Conservation (phyloP, 2,797 vertebrate species). For the Arrhamphus sclerolepis region DNA sequence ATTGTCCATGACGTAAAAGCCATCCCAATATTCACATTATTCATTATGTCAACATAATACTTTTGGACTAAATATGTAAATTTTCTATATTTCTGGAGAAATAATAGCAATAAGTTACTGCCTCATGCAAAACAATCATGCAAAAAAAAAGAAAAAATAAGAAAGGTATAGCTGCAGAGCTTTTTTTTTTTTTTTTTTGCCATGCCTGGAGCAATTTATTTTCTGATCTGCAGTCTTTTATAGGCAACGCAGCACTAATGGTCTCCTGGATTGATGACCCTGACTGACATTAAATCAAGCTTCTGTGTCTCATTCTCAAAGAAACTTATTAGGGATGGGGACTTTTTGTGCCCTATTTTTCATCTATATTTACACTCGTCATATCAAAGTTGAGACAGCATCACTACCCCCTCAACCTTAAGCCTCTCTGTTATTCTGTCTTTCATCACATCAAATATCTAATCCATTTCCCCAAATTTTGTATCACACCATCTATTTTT, state of each 20-base stretch:
- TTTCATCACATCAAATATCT: constrained; percentile 42
- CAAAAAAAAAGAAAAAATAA: constrained; percentile 22
- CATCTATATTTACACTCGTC: constrained; percentile 4
- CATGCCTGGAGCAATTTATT: constrained; percentile 22
- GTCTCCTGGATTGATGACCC: constrained; percentile 24
- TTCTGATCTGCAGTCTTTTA: constrained; percentile 14
- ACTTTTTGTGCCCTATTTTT: constrained; percentile 18
- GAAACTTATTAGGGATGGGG: constrained; percentile 31
- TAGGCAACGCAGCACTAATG: background rate
- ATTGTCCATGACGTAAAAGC: no score
- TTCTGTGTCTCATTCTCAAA: constrained; percentile 22
- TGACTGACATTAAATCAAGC: constrained; percentile 28
- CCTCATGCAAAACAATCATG: constrained; percentile 6
- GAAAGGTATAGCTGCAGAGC: background rate
- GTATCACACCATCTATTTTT: constrained; percentile 23
- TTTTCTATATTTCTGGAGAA: no score
- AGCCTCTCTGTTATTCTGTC: constrained; percentile 19
- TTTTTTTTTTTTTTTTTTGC: constrained; percentile 16
- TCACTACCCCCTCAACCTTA: constrained; percentile 10
- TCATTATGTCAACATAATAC: no score
- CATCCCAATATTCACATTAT: no score
- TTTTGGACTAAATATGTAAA: no score
- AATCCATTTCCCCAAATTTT: constrained; percentile 33
- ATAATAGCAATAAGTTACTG: no score
- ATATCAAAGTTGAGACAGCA: constrained; percentile 23